Evolutionary conservation across 2,113 vertebrate species (phyloP).

Genomic region (Stercorarius parasiticus): DNA sequence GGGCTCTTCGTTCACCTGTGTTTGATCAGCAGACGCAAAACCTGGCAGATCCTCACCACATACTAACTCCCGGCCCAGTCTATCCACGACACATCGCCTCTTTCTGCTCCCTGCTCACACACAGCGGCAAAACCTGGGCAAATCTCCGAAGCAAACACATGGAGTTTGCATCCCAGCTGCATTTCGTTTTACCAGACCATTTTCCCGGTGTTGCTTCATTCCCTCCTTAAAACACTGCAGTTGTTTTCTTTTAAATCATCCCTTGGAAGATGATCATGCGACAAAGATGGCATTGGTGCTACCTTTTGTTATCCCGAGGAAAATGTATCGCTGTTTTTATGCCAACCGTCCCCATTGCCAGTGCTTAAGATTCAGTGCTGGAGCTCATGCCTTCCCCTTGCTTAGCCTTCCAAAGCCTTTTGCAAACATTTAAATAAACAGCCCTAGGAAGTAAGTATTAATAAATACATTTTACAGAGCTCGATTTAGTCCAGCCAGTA

Average conservation of each 20-base stretch:
- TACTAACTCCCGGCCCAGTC: neutral
- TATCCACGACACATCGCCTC: neutral
- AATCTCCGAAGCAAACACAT: neutral
- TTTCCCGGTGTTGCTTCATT: neutral
- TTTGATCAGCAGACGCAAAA: neutral
- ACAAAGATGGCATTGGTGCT: slow-evolving; percentile 1
- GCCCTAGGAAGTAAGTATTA: slow-evolving; percentile 62
- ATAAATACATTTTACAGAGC: slow-evolving; percentile 67
- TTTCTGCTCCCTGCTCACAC: neutral
- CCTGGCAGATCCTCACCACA: neutral
- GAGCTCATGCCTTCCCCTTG: slow-evolving; percentile 11
- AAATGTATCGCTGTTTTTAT: slow-evolving; percentile 22
- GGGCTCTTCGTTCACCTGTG: neutral
- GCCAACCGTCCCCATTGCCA: neutral
- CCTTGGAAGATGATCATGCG: neutral
- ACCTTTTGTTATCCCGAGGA: slow-evolving; percentile 26
- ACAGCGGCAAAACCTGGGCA: neutral
- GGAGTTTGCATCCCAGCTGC: neutral
- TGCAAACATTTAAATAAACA: slow-evolving; percentile 64
- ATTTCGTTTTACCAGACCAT: fast-evolving
- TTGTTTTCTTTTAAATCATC: neutral
- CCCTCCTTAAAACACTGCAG: neutral
- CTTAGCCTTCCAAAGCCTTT: slow-evolving; percentile 61
- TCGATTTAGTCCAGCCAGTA: slow-evolving; percentile 57
- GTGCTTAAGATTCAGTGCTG: slow-evolving; percentile 53